These are phyloP conservation scores for Pterostichus madidus DNA, from an alignment of 2,888 invertebrate species.

Conservation along the genomic window DNA sequence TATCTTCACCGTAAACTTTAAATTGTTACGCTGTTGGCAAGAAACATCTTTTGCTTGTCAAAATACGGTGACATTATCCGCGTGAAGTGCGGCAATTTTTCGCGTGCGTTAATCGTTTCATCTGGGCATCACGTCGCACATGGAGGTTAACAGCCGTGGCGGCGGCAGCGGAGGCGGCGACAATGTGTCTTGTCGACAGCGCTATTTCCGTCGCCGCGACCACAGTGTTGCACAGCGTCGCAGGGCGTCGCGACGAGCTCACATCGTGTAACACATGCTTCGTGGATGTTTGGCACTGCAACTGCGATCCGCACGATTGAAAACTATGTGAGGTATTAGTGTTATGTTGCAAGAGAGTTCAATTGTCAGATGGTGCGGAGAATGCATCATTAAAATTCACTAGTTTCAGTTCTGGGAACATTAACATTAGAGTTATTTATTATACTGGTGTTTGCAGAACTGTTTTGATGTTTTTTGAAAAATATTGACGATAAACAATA, in stretches of 20 bases:
- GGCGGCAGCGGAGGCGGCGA: constrained; percentile 15
- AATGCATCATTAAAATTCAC: constrained; percentile 38
- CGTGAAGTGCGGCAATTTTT: not conserved
- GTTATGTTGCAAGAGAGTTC: constrained; percentile 15
- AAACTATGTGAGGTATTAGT: constrained; percentile 25
- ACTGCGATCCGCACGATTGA: constrained; percentile 45
- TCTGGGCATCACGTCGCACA: constrained; percentile 36
- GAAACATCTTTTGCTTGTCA: constrained; percentile 1
- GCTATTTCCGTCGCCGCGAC: constrained; percentile 54
- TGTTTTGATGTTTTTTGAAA: too few species aligned
- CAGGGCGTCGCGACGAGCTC: constrained; percentile 44
- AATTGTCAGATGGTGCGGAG: constrained; percentile 27
- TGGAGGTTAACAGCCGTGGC: constrained; percentile 60
- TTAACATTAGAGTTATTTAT: too few species aligned
- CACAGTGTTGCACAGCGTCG: constrained; percentile 15
- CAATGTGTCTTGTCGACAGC: constrained; percentile 63
- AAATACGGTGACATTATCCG: too few species aligned
- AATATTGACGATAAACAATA: too few species aligned
- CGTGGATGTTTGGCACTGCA: constrained; percentile 43
- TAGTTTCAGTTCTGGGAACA: not conserved
- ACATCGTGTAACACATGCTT: constrained; percentile 49
- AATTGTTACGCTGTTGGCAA: not conserved
- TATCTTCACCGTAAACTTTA: not conserved
- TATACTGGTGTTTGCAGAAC: too few species aligned
- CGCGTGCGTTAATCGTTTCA: constrained; percentile 26